These are phyloP conservation scores for Rhynchophorus ferrugineus DNA, from an alignment of 1,140 invertebrate species.

Conservation along the genomic window DNA sequence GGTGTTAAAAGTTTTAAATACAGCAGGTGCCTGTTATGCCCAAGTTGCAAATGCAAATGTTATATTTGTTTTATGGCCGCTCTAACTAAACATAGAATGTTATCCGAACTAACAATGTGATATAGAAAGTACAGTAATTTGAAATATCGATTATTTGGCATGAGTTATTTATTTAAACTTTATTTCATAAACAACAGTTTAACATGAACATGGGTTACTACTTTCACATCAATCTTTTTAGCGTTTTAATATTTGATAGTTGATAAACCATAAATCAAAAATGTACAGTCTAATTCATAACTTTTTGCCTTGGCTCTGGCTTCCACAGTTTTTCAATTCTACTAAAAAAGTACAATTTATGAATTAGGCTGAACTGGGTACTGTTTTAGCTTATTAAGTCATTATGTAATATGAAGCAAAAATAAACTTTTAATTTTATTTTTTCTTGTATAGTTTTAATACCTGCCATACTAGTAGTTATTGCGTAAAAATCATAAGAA, in stretches of 20 bases:
- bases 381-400: neutral
- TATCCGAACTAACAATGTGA: conserved; percentile 23
- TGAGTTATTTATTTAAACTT: neutral
- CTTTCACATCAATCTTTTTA: neutral
- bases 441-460: too few species aligned
- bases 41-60: too few species aligned
- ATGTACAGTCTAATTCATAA: neutral
- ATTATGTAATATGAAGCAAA: neutral
- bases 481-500: too few species aligned
- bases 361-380: neutral
- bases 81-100: conserved; percentile 3
- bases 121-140: conserved; percentile 15
- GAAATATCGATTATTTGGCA: neutral
- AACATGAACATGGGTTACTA: neutral
- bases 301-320: neutral
- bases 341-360: neutral
- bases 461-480: too few species aligned
- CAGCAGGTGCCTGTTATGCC: neutral
- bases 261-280: neutral
- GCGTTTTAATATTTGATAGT: neutral
- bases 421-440: neutral
- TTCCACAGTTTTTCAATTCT: neutral
- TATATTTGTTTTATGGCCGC: neutral
- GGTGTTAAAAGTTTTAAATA: too few species aligned
- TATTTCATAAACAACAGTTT: neutral